Evolutionary conservation across 2,113 vertebrate species (phyloP).

Genomic region (Ptychochromis oligacanthus): DNA sequence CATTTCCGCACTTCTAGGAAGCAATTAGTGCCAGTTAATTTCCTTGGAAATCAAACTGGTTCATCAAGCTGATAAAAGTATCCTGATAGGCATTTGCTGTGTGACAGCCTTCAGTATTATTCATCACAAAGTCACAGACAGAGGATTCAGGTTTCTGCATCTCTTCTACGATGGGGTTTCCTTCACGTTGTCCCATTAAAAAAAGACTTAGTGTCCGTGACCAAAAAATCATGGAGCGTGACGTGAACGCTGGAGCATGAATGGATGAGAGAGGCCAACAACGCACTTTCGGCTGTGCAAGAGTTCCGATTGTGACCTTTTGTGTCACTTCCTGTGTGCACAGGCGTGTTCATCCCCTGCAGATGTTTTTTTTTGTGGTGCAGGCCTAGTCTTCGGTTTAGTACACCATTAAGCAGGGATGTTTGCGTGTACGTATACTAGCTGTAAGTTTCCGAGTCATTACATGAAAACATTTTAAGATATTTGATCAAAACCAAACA

Average conservation of each 20-base stretch:
- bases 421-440: not conserved
- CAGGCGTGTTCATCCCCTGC: not conserved
- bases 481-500: not conserved
- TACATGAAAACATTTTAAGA: not conserved
- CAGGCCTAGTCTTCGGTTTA: not conserved
- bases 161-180: no score
- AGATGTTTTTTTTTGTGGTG: not conserved
- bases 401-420: not conserved
- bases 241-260: not conserved
- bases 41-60: not conserved
- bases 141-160: not conserved
- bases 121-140: not conserved
- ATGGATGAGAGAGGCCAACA: not conserved
- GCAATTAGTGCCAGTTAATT: not conserved
- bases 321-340: not conserved
- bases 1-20: not conserved
- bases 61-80: not conserved
- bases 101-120: not conserved
- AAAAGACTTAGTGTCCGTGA: not conserved
- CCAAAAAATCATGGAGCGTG: not conserved
- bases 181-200: not conserved
- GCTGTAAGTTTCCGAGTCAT: not conserved
- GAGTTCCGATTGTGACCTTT: not conserved
- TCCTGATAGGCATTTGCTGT: rapidly evolving
- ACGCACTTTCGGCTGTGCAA: not conserved